Conservation (phyloP, 2,113 vertebrate species). For the Boulengeromyrus knoepffleri region DNA sequence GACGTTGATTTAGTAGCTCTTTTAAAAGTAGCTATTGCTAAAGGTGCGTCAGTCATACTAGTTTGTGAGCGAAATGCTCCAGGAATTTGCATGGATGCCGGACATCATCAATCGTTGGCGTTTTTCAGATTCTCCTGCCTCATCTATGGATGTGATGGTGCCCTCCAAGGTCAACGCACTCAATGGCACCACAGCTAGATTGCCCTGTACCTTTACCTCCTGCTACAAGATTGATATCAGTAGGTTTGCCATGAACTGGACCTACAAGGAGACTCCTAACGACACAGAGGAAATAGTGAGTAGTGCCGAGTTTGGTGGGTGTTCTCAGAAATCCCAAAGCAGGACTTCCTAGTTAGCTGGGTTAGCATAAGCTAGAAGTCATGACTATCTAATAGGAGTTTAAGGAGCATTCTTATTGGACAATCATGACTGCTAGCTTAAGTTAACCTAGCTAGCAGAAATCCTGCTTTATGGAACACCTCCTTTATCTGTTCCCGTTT, state of each 20-base stretch:
- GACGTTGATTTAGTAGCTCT: background rate
- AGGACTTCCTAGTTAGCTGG: background rate
- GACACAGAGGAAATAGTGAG: constrained; percentile 83
- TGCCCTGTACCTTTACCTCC: constrained; percentile 85
- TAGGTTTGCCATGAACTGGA: constrained; percentile 93
- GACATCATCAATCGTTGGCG: background rate
- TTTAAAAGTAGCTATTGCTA: background rate
- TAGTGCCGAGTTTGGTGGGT: background rate
- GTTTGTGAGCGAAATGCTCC: background rate
- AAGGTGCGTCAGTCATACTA: background rate
- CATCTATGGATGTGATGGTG: constrained; percentile 78
- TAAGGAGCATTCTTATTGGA: background rate
- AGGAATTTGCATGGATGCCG: background rate
- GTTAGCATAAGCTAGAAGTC: background rate
- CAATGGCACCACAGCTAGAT: constrained; percentile 77
- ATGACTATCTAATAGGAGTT: background rate
- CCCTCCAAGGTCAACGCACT: constrained; percentile 62
- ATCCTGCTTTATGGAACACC: background rate
- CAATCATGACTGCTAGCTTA: background rate
- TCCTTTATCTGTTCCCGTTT: background rate
- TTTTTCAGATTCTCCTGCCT: constrained; percentile 49
- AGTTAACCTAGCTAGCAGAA: background rate
- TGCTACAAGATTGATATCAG: constrained; percentile 86
- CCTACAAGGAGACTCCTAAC: constrained; percentile 75
- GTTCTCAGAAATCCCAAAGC: background rate